Evolutionary conservation across 2,888 invertebrate species (phyloP).

Genomic region (Tinea semifulvella): DNA sequence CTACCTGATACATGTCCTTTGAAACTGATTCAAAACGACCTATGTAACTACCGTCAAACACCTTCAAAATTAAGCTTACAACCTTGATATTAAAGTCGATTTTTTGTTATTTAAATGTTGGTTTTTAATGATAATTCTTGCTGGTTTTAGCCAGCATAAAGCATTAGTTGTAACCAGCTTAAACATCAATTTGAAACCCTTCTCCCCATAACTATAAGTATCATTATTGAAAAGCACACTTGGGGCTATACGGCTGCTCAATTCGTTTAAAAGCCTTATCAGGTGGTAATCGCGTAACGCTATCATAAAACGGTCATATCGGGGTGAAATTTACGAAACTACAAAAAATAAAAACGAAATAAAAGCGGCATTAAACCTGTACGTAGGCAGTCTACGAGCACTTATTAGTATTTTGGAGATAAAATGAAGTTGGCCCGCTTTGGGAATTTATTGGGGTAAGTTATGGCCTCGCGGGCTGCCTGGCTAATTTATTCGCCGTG

Average conservation of each 20-base stretch:
- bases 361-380: conserved; percentile 38
- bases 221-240: no score
- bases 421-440: conserved; percentile 66
- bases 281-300: conserved; percentile 43
- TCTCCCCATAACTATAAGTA: no score
- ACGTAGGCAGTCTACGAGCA: conserved; percentile 47
- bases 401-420: conserved; percentile 66
- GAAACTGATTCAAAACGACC: neutral
- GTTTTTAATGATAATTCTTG: conserved; percentile 4
- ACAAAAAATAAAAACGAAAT: conserved; percentile 42
- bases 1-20: conserved; percentile 53
- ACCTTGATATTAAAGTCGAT: conserved; percentile 4
- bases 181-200: no score
- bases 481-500: conserved; percentile 67
- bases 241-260: conserved; percentile 1
- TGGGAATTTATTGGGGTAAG: conserved; percentile 67
- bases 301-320: conserved; percentile 54
- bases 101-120: conserved; percentile 4
- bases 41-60: neutral
- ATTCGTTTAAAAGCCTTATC: conserved; percentile 29
- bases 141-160: conserved; percentile 1
- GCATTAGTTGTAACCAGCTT: no score
- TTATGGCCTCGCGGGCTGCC: conserved; percentile 62
- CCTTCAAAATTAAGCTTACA: neutral
- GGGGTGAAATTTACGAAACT: conserved; percentile 38